Evolutionary conservation across 1,140 invertebrate species (phyloP).

Genomic region (Latrodectus geometricus): DNA sequence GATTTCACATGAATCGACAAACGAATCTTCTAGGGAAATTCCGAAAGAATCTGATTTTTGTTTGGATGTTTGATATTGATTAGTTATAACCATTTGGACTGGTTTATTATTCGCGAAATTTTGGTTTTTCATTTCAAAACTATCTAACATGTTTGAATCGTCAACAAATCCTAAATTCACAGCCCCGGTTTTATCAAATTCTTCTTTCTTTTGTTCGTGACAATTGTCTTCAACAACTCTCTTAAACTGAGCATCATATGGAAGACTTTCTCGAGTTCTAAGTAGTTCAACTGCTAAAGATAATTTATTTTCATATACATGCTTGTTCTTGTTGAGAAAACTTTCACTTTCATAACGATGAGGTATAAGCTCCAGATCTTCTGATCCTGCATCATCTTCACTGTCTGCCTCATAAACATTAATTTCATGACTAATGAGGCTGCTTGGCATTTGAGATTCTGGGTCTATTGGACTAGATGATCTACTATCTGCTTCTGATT

Average conservation of each 20-base stretch:
- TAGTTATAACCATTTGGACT: background rate
- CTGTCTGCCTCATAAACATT: slow-evolving; percentile 61
- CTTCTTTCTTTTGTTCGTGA: background rate
- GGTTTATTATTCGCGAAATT: background rate
- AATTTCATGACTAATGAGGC: slow-evolving; percentile 55
- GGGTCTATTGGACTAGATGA: slow-evolving; percentile 33
- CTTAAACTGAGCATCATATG: slow-evolving; percentile 63
- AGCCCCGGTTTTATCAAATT: background rate
- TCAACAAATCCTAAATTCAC: slow-evolving; percentile 50
- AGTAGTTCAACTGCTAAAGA: slow-evolving; percentile 63
- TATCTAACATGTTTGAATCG: slow-evolving; percentile 14
- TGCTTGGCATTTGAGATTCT: slow-evolving; percentile 22
- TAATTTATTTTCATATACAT: slow-evolving; percentile 62
- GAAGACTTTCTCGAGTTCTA: slow-evolving; percentile 60
- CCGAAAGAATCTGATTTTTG: background rate
- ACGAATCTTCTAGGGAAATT: slow-evolving; percentile 35
- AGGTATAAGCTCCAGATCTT: slow-evolving; percentile 63
- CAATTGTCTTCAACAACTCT: slow-evolving; percentile 36
- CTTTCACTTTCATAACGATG: slow-evolving; percentile 61
- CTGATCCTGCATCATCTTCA: slow-evolving; percentile 62
- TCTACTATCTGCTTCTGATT: slow-evolving; percentile 12
- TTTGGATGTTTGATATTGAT: background rate
- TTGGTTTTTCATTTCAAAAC: background rate
- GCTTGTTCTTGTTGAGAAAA: slow-evolving; percentile 21
- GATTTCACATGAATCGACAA: slow-evolving; percentile 36